phyloP scores from a whole-genome alignment of 2,113 vertebrate genomes.

The Rhinopomastus cyanomelas region DNA sequence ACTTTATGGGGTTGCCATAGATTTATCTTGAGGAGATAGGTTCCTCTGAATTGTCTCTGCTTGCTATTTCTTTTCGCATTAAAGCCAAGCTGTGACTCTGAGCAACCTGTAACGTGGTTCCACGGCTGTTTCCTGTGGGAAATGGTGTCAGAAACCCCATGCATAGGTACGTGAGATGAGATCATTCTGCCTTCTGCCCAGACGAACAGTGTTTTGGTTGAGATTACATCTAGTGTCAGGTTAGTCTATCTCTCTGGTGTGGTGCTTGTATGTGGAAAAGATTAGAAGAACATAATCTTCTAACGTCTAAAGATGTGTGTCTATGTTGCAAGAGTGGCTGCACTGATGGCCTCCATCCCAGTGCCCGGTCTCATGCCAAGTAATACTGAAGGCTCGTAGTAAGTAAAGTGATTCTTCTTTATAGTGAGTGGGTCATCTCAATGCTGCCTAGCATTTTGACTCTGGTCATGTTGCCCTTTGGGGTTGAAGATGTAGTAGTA shows the following conservation, averaged over 20 bases:
- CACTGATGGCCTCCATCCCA: not conserved
- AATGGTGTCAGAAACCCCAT: not conserved
- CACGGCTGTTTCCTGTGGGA: not conserved
- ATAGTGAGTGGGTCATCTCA: not conserved
- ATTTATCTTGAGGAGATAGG: not conserved
- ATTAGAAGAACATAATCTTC: not conserved
- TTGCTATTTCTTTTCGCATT: not conserved
- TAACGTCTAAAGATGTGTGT: too few species aligned
- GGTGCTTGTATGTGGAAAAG: not conserved
- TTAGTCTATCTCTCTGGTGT: not conserved
- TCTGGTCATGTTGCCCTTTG: not conserved
- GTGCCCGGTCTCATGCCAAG: not conserved
- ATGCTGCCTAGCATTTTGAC: not conserved
- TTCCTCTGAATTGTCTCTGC: not conserved
- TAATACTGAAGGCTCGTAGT: not conserved
- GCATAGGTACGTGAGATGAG: not conserved
- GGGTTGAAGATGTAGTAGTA: not conserved
- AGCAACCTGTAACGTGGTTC: not conserved
- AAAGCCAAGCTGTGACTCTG: not conserved
- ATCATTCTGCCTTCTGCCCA: not conserved
- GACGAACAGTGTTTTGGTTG: not conserved
- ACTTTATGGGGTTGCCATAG: not conserved
- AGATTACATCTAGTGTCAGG: not conserved
- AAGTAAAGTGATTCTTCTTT: not conserved
- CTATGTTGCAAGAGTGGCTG: not conserved